Evolutionary conservation across 2,888 invertebrate genomes (phyloP).

Genomic region (Heliconius sara): DNA sequence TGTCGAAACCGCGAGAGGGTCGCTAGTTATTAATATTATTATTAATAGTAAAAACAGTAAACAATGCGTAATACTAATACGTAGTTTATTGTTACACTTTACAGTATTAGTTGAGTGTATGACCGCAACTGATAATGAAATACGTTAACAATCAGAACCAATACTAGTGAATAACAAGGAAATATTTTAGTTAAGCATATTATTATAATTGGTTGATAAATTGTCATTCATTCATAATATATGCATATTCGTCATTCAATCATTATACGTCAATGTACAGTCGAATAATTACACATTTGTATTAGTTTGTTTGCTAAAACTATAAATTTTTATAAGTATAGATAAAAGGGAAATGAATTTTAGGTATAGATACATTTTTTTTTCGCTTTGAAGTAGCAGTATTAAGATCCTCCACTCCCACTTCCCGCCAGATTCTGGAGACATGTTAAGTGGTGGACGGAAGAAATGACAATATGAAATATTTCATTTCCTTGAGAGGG

Average conservation of each 20-base stretch:
- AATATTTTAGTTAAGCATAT: constrained; percentile 13
- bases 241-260: constrained; percentile 1
- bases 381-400: no score
- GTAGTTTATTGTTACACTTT: neutral
- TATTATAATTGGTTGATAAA: neutral
- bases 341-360: neutral
- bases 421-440: no score
- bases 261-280: neutral
- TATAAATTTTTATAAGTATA: neutral
- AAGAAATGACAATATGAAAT: no score
- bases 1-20: no score
- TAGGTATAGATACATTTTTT: no score
- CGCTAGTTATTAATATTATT: neutral
- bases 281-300: neutral
- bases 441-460: no score
- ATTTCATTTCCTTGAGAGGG: no score
- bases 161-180: constrained; percentile 19
- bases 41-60: neutral
- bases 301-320: neutral
- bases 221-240: constrained; percentile 26
- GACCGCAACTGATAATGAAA: constrained; percentile 6
- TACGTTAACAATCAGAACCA: constrained; percentile 9
- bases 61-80: neutral
- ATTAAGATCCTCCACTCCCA: no score
- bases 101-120: neutral